phyloP scores from a whole-genome alignment of 2,113 vertebrate species.

The Atractosteus spatula region DNA sequence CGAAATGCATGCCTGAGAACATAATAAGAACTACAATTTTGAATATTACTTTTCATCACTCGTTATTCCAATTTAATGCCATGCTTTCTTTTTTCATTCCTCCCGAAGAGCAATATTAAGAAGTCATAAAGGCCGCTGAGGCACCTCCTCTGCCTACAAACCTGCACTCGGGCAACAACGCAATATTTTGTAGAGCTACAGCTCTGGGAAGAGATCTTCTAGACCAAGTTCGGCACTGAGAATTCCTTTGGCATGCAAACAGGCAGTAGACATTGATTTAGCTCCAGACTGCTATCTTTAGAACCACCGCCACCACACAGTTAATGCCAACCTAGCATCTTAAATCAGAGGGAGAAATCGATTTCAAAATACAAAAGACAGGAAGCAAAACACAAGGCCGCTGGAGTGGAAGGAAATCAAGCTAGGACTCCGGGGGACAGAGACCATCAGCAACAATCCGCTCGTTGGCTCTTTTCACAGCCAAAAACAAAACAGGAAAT shows the following conservation, averaged over 20 bases:
- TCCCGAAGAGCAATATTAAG: too few relatives aligned
- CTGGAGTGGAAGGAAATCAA: constrained; percentile 2
- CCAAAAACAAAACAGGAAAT: neutral
- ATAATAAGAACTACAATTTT: too few relatives aligned
- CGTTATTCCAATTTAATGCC: too few relatives aligned
- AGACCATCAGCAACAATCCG: neutral
- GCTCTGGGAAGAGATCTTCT: too few relatives aligned
- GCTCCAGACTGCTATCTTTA: neutral
- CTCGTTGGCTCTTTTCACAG: neutral
- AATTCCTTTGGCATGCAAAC: neutral
- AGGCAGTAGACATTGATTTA: neutral
- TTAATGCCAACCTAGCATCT: neutral
- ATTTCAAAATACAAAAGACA: neutral
- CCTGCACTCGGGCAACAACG: too few relatives aligned
- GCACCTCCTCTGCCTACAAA: too few relatives aligned
- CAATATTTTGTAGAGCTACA: too few relatives aligned
- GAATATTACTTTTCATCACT: too few relatives aligned
- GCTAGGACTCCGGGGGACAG: neutral
- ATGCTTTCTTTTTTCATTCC: too few relatives aligned
- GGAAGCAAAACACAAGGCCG: neutral
- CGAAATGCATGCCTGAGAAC: too few relatives aligned
- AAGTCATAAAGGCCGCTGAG: too few relatives aligned
- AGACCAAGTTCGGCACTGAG: too few relatives aligned
- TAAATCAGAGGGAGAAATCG: neutral
- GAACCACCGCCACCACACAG: neutral